Evolutionary conservation across 2,888 invertebrate species (phyloP).

Genomic region (Plebejus argus): DNA sequence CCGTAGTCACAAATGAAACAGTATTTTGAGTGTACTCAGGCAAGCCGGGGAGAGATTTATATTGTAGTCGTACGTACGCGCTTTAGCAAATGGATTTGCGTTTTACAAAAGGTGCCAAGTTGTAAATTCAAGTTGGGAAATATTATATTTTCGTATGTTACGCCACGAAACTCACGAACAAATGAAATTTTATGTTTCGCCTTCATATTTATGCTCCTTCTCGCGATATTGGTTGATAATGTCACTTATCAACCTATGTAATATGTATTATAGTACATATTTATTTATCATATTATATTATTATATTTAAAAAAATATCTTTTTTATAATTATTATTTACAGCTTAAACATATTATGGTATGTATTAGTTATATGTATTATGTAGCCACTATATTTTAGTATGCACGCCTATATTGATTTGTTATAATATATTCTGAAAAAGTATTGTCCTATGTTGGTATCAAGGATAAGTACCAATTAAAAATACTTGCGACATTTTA

Average conservation of each 20-base stretch:
- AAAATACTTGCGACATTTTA: background rate
- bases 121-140: constrained; percentile 24
- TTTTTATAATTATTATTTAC: too few relatives aligned
- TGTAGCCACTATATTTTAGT: too few relatives aligned
- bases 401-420: too few relatives aligned
- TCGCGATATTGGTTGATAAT: background rate
- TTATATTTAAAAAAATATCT: too few relatives aligned
- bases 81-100: constrained; percentile 34
- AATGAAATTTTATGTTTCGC: constrained; percentile 19
- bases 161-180: constrained; percentile 2
- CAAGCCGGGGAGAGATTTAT: constrained; percentile 44
- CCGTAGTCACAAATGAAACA: constrained; percentile 65
- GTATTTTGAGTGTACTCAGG: constrained; percentile 61
- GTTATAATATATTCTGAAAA: too few relatives aligned
- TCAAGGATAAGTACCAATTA: too few relatives aligned
- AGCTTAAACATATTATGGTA: too few relatives aligned
- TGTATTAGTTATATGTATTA: too few relatives aligned
- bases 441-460: too few relatives aligned
- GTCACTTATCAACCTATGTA: background rate
- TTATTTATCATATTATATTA: background rate
- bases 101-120: constrained; percentile 30
- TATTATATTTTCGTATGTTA: constrained; percentile 28
- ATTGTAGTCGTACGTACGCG: constrained; percentile 31
- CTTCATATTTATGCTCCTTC: constrained; percentile 5
- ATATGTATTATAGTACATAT: background rate